These are phyloP conservation scores for Acestrorhynchus altus DNA, from an alignment of 2,797 vertebrate genomes.

Conservation along the genomic window DNA sequence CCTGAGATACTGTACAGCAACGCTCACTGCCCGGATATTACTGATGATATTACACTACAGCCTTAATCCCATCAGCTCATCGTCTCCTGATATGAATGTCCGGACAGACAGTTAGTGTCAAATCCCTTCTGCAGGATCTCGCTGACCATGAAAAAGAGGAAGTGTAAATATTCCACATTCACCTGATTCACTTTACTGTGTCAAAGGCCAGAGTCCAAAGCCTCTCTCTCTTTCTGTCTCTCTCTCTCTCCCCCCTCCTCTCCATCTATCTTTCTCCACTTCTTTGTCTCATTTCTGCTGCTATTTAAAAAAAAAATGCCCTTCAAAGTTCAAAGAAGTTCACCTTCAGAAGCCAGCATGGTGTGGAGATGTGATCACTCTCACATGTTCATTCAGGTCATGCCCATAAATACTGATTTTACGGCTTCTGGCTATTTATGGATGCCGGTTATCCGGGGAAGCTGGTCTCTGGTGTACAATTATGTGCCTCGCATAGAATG, in stretches of 20 bases:
- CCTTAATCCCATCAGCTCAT: too few relatives aligned
- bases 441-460: constrained; percentile 28
- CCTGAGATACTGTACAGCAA: background rate
- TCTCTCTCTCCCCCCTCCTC: background rate
- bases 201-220: too few relatives aligned
- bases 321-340: background rate
- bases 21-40: constrained; percentile 8
- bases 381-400: constrained; percentile 28
- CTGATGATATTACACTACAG: background rate
- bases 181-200: background rate
- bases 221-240: background rate
- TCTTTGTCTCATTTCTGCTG: too few relatives aligned
- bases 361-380: constrained; percentile 31
- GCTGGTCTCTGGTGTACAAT: constrained; percentile 16
- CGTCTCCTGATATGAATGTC: too few relatives aligned
- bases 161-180: background rate
- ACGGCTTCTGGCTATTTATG: constrained; percentile 22
- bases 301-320: too few relatives aligned
- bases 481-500: constrained; percentile 15
- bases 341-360: background rate
- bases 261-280: background rate
- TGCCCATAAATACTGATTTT: constrained; percentile 25
- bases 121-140: background rate
- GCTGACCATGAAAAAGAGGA: background rate
- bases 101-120: too few relatives aligned